phyloP scores from a whole-genome alignment of 2,888 invertebrate genomes.

The Myopa tessellatipennis region DNA sequence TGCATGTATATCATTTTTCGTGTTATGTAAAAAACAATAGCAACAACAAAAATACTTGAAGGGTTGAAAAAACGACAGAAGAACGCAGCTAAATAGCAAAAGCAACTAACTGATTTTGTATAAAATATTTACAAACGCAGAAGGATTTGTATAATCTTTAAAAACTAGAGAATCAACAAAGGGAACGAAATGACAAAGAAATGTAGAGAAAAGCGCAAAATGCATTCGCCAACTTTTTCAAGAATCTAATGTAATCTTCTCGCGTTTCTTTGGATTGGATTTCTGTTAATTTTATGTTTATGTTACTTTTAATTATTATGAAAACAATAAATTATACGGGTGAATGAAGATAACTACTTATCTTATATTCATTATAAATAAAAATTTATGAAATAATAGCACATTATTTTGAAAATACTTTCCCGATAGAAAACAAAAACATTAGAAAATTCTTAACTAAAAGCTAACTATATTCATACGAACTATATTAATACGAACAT shows the following conservation, averaged over 20 bases:
- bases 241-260: not conserved
- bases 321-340: not conserved
- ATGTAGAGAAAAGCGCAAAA: not conserved
- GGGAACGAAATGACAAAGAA: not conserved
- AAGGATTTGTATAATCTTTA: not conserved
- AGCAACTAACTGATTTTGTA: not conserved
- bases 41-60: not conserved
- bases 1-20: not conserved
- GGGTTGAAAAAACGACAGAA: too few relatives aligned
- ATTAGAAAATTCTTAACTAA: slow-evolving; percentile 33
- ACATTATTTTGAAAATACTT: slow-evolving; percentile 24
- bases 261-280: not conserved
- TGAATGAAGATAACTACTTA: not conserved
- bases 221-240: not conserved
- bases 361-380: slow-evolving; percentile 14
- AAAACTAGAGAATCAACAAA: not conserved
- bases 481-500: slow-evolving; percentile 33
- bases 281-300: slow-evolving; percentile 33
- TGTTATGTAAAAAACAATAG: not conserved
- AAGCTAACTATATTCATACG: slow-evolving; percentile 14
- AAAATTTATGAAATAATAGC: slow-evolving; percentile 34
- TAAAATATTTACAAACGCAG: not conserved
- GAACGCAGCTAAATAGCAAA: not conserved
- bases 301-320: slow-evolving; percentile 1
- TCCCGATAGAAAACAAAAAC: slow-evolving; percentile 3